These are phyloP conservation scores for Orchesella flavescens DNA, from an alignment of 2,888 invertebrate species.

Conservation along the genomic window DNA sequence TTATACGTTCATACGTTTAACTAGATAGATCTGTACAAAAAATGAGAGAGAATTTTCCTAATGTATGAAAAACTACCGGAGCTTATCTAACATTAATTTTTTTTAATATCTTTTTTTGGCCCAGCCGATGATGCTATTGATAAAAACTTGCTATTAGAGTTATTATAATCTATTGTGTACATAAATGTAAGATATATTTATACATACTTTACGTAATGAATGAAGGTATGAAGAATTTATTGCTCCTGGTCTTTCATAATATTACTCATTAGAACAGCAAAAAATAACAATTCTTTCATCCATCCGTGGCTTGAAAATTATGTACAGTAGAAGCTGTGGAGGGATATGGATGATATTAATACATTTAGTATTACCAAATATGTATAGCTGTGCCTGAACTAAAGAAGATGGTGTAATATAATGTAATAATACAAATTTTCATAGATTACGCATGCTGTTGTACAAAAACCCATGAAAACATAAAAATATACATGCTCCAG, in stretches of 20 bases:
- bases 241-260: conserved; percentile 2
- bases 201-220: not conserved
- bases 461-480: not conserved
- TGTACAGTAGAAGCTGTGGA: not conserved
- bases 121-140: conserved; percentile 29
- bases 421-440: conserved; percentile 7
- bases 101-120: conserved; percentile 24
- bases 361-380: too few relatives aligned
- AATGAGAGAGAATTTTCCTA: not conserved
- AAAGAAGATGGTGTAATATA: not conserved
- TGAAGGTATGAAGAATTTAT: not conserved
- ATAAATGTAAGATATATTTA: not conserved
- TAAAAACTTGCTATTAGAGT: conserved; percentile 21
- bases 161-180: not conserved
- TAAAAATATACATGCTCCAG: conserved; percentile 48
- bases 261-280: not conserved
- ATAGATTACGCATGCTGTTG: conserved; percentile 2
- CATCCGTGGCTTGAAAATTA: conserved; percentile 30
- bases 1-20: not conserved
- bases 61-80: conserved; percentile 14
- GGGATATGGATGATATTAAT: too few relatives aligned
- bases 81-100: conserved; percentile 31
- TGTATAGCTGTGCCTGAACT: not conserved
- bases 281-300: conserved; percentile 19
- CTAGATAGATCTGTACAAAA: conserved; percentile 4